Base-by-base conservation (phyloP, 1,140 invertebrate species). In the Cyclargus thomasi region DNA sequence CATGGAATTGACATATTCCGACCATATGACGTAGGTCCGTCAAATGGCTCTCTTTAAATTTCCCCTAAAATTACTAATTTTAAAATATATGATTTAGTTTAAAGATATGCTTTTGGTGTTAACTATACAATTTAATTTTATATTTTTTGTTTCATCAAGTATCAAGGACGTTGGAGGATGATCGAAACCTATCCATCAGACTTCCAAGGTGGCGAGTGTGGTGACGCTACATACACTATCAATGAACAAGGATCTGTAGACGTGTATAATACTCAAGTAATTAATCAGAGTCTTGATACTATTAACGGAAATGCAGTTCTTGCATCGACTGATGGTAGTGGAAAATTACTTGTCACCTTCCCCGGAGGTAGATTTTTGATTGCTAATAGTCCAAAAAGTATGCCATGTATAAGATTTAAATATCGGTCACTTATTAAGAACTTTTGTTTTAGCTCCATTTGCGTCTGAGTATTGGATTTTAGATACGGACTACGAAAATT, bases 401-500 rank as follows among this genome's bases (percentile, higher is more conserved):
- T n/a, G 2, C 1, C 5, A 47, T 47, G 10, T 14, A 47, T 47
- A 47, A 8, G 39, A 47, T 62, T 63, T 39, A 7, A 29, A 8
- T 29, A 7, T 29, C 5, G 29, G 5, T 29, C 0, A 29, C 29
- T 29, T 7, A 29, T 29, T 29, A 5, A 0, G 0, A 29, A 7
- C 4, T 29, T 29, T 29, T 29, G 62, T 72, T 81, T 55, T 68
- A 86, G 83, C 70, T 4, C 16, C 71, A 8, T 65, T 67, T 22
- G 68, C 70, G 23, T 71, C 79, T 4, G 71, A 80, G n/a, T 85
- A 84, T 64, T 86, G 82, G 82, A 76, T 90, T 17, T 70, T 89
- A 36, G 79, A 78, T 22, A 90, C 86, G 0, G 81, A 90, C 59
- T 90, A 91, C 63, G 72, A 73, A 17, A 68, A 73, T 1, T 91